Evolutionary conservation across 2,113 vertebrate species (phyloP).

Genomic region (Mirza zaza): DNA sequence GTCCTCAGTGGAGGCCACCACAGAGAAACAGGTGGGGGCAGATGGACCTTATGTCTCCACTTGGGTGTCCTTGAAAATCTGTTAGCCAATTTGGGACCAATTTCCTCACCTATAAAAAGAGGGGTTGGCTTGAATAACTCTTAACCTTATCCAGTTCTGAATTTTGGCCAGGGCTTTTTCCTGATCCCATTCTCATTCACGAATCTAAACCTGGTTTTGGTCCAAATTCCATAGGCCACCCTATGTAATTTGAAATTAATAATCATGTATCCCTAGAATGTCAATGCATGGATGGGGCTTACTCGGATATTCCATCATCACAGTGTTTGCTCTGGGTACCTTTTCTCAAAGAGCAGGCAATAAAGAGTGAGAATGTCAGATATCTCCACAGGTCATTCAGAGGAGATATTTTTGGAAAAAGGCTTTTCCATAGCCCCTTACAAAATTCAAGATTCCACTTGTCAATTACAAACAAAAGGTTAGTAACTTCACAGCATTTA

Average conservation of each 20-base stretch:
- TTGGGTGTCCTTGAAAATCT: not conserved
- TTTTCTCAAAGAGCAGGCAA: not conserved
- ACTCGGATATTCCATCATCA: not conserved
- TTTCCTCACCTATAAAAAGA: not conserved
- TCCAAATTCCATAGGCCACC: not conserved
- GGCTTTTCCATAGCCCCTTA: not conserved
- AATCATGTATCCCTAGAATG: not conserved
- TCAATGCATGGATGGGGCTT: not conserved
- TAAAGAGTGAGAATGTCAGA: not conserved
- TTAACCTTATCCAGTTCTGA: not conserved
- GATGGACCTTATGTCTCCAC: not conserved
- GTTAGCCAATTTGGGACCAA: not conserved
- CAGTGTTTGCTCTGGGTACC: not conserved
- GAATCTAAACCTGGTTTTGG: not conserved
- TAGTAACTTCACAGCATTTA: not conserved
- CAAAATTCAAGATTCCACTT: not conserved
- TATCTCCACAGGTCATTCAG: not conserved
- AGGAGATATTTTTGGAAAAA: not conserved
- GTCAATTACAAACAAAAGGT: not conserved
- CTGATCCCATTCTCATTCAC: not conserved
- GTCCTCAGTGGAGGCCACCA: not conserved
- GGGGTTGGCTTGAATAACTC: not conserved
- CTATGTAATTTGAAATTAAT: constrained; percentile 32
- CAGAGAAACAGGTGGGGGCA: not conserved
- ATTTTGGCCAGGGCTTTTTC: not conserved